Evolutionary conservation across 2,113 vertebrate species (phyloP), one percentile per base, ranked within the genome.

Genomic region (Cinclus cinclus): DNA sequence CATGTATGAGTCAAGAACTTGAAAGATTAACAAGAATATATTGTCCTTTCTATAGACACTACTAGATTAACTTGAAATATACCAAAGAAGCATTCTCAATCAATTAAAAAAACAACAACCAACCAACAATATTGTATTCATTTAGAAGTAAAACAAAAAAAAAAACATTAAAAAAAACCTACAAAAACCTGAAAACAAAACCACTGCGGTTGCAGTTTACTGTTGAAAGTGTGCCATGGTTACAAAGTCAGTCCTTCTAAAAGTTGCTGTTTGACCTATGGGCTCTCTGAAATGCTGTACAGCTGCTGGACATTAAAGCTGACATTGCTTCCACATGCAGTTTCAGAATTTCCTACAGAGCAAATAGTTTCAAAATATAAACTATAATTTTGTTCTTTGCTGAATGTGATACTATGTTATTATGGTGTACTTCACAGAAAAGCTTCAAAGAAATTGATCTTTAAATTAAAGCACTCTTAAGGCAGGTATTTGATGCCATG

Each of bases 261-360:
- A 91, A 94, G 92, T 68, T 84, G 73, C 60, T 23, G 13, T 77
- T 96, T 97, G 95, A 97, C 95, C 95, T 95, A 58, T 65, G 92
- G 92, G 55, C 77, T 87, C 52, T 53, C 91, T 93, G 42, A 92
- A 96, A 96, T 82, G 62, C 71, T 83, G 49, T 84, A 84, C 92
- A 97, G 94, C 89, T 98, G 97, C 93, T 95, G 95, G 95, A 93
- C 94, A 83, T 95, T 92, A 97, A 91, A 87, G 78, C 67, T 63
- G 56, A 74, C 96, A 97, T 70, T 96, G 89, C 87, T 97, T 97
- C 96, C 95, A 97, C 94, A 96, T 95, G 96, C 91, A 95, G 87
- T 80, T 96, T 92, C 87, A 92, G 71, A 97, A 93, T 4, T 35
- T 78, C 70, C 87, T 73, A 95, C 49, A 67, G 89, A 84, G 83